Conservation (phyloP, 2,797 vertebrate species). For the Sebastes trivittatus region DNA sequence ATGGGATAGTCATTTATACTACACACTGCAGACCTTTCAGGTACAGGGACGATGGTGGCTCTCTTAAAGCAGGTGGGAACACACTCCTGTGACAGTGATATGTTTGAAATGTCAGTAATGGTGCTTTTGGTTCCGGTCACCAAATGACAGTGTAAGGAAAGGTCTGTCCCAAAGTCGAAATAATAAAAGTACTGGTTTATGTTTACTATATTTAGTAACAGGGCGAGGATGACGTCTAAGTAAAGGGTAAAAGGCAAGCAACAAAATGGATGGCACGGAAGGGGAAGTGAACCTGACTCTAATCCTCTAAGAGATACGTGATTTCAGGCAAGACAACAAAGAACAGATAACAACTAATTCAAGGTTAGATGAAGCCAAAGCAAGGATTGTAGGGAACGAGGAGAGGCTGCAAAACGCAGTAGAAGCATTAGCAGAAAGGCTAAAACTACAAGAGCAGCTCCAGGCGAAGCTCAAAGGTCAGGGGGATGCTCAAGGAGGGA, state of each 20-base stretch:
- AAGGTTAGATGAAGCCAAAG: background rate
- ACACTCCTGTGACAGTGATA: background rate
- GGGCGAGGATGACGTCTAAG: background rate
- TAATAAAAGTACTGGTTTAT: background rate
- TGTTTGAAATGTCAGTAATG: background rate
- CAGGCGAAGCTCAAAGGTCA: background rate
- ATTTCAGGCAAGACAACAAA: background rate
- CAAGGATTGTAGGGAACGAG: background rate
- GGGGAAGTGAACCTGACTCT: background rate
- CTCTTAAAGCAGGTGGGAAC: background rate
- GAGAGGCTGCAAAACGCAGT: background rate
- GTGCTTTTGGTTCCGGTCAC: background rate
- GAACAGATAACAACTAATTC: no score
- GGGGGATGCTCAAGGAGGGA: background rate
- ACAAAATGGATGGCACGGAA: no score
- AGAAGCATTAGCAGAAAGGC: background rate
- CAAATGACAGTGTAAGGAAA: background rate
- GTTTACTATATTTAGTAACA: background rate
- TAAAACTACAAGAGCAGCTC: background rate
- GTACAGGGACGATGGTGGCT: background rate
- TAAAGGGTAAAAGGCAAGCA: background rate
- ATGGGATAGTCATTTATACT: background rate
- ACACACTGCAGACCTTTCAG: background rate
- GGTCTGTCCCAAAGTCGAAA: background rate
- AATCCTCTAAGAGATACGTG: background rate